Base-by-base conservation (phyloP, 2,797 vertebrate genomes). In the Semaprochilodus insignis region DNA sequence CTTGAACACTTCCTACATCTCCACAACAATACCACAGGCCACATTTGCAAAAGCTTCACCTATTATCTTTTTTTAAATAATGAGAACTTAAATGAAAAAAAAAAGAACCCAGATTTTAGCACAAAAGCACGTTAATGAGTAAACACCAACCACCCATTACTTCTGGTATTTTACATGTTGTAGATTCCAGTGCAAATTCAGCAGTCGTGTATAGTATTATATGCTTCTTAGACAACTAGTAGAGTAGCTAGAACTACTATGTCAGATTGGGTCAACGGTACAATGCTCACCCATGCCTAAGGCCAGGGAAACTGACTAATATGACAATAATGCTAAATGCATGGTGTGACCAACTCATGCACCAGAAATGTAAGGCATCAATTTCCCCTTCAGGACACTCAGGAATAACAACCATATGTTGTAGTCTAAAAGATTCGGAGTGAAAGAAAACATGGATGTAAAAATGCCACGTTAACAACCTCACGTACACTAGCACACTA, bases 11-110 rank as follows among this genome's bases (percentile, higher is more conserved):
- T 74, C 55, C 55, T 67, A 82, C 81, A 71, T 17, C 31, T 52
- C 81, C 54, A 77, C 74, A 63, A 71, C 55, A 63, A 48, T n/a
- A 69, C 21, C 3, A 77, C 57, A 62, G 80, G 63, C 65, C 55
- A 82, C 73, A 3, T 76, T 67, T 36, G 81, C 52, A 71, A 71
- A 77, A 36, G 65, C 65, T 4, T 71, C 74, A 70, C 73, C 77
- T 75, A 52, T 66, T 23, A 16, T 16, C 69, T 23, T 51, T 36
- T 34, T 55, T 19, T 21, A 54, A 48, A 74, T 54, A 31, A 74
- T 74, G 44, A 74, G 66, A 48, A 48, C 8, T 48, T 48, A 13
- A 48, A 48, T 31, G 69, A 17, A 27, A 55, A 60, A 27, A 55
- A 60, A 51, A 81, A 76, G 34, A 70, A 11, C 36, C 31, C 52